phyloP scores from a whole-genome alignment of 2,113 vertebrate genomes.

The Malurus alboscapulatus region DNA sequence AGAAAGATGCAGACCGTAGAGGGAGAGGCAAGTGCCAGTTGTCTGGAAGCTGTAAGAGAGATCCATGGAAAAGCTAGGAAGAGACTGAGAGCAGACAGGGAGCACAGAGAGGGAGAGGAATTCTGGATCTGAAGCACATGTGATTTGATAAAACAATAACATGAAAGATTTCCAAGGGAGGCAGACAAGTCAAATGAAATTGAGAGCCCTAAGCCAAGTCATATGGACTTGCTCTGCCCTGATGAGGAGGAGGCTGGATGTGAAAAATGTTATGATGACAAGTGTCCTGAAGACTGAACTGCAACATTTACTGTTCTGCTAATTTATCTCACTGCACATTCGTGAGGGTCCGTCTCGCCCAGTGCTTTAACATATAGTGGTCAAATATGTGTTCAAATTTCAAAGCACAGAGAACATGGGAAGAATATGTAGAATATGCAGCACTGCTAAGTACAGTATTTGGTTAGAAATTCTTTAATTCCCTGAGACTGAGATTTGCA shows the following conservation, averaged over 20 bases:
- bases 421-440: background rate
- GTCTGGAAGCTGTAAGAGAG: background rate
- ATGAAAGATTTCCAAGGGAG: background rate
- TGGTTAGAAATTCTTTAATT: background rate
- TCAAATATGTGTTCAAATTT: background rate
- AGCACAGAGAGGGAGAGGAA: background rate
- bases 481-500: background rate
- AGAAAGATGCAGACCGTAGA: background rate
- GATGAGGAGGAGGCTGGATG: background rate
- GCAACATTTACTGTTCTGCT: background rate
- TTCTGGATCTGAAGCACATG: background rate
- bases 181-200: background rate
- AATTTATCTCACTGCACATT: background rate
- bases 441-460: background rate
- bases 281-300: background rate
- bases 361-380: rapidly evolving
- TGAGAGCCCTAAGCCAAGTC: background rate
- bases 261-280: background rate
- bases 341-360: background rate
- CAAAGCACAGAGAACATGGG: background rate
- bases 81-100: background rate
- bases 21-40: background rate
- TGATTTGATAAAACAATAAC: background rate
- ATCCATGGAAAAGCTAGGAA: background rate
- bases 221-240: rapidly evolving